Evolutionary conservation across 2,113 vertebrate species (phyloP), one percentile per base, ranked within the genome.

Genomic region (Leptosomus discolor): DNA sequence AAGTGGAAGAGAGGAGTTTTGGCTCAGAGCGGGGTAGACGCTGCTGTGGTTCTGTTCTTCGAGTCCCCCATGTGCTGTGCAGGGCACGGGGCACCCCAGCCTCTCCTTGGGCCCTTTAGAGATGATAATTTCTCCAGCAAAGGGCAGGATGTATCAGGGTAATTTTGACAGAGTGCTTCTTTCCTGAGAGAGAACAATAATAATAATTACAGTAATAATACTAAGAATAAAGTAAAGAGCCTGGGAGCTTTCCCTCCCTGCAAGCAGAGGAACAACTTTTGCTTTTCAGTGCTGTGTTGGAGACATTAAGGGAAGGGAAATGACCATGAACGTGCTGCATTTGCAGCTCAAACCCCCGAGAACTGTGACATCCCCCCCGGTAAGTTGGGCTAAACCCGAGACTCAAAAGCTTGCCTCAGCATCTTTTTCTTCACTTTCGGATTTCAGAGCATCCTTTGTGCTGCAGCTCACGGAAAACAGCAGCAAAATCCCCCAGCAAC

Each of bases 241-340:
- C 11, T 22, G 63, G 43, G 30, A 58, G 27, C 27, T 88, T 82
- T 90, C 19, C 22, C 12, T 29, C 50, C 27, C 37, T 60, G 48
- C 16, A 63, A 67, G 78, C 48, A 89, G 53, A 84, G 64, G 36
- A 96, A 36, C 29, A 83, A 45, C 43, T 90, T 96, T 78, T 88
- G 13, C 48, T 83, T 93, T 94, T 68, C 4, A 4, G 26, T 46
- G 12, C 24, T 83, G 34, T 27, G 15, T 0, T n/a, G 36, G 32
- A 18, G 34, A 57, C 45, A 36, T 32, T 12, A 32, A 54, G 3
- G 34, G 46, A 68, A 87, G 24, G 14, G 53, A 85, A 79, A 93
- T 5, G 6, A 56, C 18, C 51, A 56, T 0, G 8, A 21, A 70
- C 1, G 1, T 36, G 23, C 22, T 69, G 69, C 26, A n/a, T 70